Conservation (phyloP, 2,113 vertebrate species). For the Mus spicilegus region DNA sequence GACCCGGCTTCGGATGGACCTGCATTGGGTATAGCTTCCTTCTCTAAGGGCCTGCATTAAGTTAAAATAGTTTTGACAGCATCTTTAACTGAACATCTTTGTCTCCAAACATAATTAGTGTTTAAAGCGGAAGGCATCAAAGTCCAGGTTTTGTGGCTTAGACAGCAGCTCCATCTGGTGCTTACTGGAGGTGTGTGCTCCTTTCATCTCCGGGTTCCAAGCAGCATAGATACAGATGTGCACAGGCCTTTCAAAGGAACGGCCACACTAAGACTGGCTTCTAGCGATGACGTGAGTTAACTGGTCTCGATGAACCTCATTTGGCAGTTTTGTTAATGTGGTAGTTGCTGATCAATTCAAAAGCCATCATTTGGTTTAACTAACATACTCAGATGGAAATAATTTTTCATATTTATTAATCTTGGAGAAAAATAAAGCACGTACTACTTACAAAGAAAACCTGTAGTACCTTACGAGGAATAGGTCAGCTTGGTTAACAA, state of each 20-base stretch:
- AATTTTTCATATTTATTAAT: constrained; percentile 27
- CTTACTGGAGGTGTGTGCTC: constrained; percentile 72
- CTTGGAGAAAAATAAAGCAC: constrained; percentile 52
- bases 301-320: not conserved
- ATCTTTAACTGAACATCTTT: constrained; percentile 77
- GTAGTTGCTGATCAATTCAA: not conserved
- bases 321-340: not conserved
- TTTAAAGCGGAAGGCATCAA: constrained; percentile 76
- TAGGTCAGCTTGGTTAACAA: constrained; percentile 48
- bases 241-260: constrained; percentile 50
- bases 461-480: not conserved
- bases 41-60: constrained; percentile 70
- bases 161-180: constrained; percentile 88
- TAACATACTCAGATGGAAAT: not conserved
- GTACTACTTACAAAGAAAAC: constrained; percentile 26
- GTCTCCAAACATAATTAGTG: constrained; percentile 83
- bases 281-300: not conserved
- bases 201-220: constrained; percentile 28
- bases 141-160: constrained; percentile 76
- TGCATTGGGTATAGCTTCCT: constrained; percentile 54
- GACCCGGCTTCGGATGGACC: constrained; percentile 61
- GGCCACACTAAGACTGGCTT: constrained; percentile 15
- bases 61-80: constrained; percentile 77
- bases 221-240: constrained; percentile 13
- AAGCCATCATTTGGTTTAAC: constrained; percentile 31